These are phyloP conservation scores for Phrynocephalus guinanensis DNA, from an alignment of 2,797 vertebrate genomes.

Conservation along the genomic window DNA sequence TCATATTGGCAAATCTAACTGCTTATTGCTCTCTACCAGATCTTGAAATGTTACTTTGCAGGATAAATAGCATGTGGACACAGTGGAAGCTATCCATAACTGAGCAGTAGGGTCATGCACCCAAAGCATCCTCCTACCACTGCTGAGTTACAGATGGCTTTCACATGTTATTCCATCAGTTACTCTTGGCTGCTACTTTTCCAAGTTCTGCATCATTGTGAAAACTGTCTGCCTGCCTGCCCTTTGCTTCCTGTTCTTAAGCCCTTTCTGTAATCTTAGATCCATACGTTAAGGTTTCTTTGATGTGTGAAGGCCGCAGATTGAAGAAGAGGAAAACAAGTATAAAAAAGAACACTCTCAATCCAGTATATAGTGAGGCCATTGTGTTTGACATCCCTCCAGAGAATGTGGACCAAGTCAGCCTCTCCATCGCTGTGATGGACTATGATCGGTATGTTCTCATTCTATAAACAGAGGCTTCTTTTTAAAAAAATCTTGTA, in stretches of 20 bases:
- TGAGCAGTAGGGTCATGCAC: not conserved
- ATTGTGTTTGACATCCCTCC: conserved; percentile 99
- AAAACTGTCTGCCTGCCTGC: not conserved
- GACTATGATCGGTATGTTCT: conserved; percentile 93
- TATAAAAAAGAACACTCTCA: conserved; percentile 95
- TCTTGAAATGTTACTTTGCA: not conserved
- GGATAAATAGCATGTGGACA: not conserved
- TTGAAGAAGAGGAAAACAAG: conserved; percentile 97
- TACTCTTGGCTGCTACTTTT: not conserved
- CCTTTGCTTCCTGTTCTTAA: conserved; percentile 13
- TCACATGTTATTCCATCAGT: not conserved
- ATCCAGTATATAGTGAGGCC: conserved; percentile 95
- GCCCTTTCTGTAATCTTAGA: conserved; percentile 77
- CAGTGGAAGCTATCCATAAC: not conserved
- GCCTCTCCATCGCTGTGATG: conserved; percentile 96
- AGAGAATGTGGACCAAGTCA: conserved; percentile 98
- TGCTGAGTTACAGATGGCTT: not conserved
- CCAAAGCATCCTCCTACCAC: not conserved
- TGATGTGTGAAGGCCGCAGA: conserved; percentile 94
- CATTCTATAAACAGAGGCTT: conserved; percentile 5
- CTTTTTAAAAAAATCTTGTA: not conserved
- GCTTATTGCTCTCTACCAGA: not conserved
- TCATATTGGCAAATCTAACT: not conserved
- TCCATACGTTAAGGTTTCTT: conserved; percentile 96
- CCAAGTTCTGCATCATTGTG: not conserved